Conservation (phyloP, 2,888 invertebrate genomes). For the Anthophora plumipes region DNA sequence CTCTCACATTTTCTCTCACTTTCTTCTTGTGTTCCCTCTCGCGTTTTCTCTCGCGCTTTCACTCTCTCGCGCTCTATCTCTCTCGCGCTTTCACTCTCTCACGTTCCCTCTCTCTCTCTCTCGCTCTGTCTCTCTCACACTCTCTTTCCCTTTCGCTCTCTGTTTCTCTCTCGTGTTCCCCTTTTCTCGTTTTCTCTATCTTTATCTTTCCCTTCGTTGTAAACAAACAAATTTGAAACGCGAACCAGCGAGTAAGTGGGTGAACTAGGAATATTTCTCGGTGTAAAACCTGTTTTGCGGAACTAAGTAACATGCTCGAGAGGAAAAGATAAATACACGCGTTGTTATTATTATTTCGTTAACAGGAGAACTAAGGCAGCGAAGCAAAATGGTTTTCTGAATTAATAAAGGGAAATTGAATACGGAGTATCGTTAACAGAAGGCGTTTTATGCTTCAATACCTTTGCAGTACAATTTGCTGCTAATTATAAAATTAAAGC, state of each 20-base stretch:
- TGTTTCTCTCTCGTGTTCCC: neutral
- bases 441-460: conserved; percentile 12
- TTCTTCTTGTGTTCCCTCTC: neutral
- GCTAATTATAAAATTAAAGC: no score
- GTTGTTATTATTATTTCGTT: neutral
- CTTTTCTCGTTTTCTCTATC: neutral
- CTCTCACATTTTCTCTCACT: no score
- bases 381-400: neutral
- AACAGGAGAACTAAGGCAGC: neutral
- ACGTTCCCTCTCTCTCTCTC: neutral
- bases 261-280: no score
- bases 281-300: neutral
- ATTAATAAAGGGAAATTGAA: conserved; percentile 3
- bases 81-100: neutral
- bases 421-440: neutral
- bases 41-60: neutral
- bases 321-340: neutral
- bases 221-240: conserved; percentile 3
- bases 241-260: neutral
- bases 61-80: neutral
- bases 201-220: neutral
- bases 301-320: neutral
- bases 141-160: neutral
- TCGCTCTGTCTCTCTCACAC: no score
- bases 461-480: neutral